Conservation (phyloP, 2,888 invertebrate species). For the Subacronicta megacephala region DNA sequence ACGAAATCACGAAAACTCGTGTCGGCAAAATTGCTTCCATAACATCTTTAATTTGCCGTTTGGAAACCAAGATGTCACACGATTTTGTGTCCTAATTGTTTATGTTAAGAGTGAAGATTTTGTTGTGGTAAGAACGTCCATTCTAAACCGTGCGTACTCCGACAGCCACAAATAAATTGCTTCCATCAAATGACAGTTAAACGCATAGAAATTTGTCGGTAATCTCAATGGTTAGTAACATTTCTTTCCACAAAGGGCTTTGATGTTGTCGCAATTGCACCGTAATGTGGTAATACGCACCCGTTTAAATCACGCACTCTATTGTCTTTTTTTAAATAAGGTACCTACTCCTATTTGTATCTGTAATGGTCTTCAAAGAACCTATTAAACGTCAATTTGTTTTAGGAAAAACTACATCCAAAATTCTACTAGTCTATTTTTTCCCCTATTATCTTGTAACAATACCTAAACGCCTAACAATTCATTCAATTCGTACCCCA, state of each 20-base stretch:
- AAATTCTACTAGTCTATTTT: slow-evolving; percentile 13
- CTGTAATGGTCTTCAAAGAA: slow-evolving; percentile 14
- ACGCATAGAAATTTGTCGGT: slow-evolving; percentile 72
- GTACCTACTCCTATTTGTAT: slow-evolving; percentile 10
- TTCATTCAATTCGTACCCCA: slow-evolving; percentile 12
- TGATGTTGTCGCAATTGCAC: slow-evolving; percentile 59
- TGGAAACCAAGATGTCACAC: slow-evolving; percentile 2
- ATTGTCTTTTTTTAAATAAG: slow-evolving; percentile 14
- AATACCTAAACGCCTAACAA: slow-evolving; percentile 26
- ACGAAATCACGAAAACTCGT: slow-evolving; percentile 84
- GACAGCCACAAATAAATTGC: slow-evolving; percentile 71
- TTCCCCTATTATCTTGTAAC: slow-evolving; percentile 24
- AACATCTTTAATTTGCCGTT: slow-evolving; percentile 39
- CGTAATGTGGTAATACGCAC: slow-evolving; percentile 39
- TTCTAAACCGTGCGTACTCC: slow-evolving; percentile 48
- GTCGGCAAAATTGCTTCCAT: slow-evolving; percentile 75
- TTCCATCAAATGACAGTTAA: slow-evolving; percentile 71
- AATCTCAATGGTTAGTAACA: slow-evolving; percentile 68
- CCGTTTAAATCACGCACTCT: slow-evolving; percentile 27
- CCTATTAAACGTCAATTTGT: slow-evolving; percentile 22
- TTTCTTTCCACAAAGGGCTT: slow-evolving; percentile 70
- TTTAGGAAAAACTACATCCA: slow-evolving; percentile 18
- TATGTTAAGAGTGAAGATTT: slow-evolving; percentile 40
- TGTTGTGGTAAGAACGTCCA: not conserved
- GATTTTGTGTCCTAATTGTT: slow-evolving; percentile 52